A percentile compares a stretch with the other conserved stretches of the same genome.
phyloP scores from a whole-genome alignment of 2,888 invertebrate species.

The Athalia circularis region DNA sequence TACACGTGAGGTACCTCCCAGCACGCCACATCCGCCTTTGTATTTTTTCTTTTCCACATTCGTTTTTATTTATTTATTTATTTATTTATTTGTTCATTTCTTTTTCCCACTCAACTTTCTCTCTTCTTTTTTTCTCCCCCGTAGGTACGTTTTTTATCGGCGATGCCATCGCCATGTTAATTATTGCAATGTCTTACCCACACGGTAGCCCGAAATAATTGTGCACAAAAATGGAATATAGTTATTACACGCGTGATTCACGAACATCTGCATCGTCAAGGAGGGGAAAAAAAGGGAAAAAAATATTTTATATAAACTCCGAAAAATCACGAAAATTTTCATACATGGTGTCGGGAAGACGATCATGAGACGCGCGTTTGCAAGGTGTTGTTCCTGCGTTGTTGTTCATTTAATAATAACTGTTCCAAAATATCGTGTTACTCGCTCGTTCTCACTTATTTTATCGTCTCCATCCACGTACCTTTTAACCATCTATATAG shows the following conservation, averaged over 20 bases:
- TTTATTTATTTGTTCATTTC: too few species aligned
- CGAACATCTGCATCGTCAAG: background rate
- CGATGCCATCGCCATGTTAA: conserved; percentile 40
- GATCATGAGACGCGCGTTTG: background rate
- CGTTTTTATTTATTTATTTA: too few species aligned
- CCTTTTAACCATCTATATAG: background rate
- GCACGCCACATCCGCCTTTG: conserved; percentile 24
- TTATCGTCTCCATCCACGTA: background rate
- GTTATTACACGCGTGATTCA: background rate
- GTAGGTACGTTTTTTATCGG: conserved; percentile 26
- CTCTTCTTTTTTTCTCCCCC: background rate
- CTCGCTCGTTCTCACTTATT: conserved; percentile 20
- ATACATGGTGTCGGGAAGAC: background rate
- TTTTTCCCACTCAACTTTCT: background rate
- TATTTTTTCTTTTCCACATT: background rate
- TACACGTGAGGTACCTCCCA: conserved; percentile 25
- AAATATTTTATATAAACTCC: too few species aligned
- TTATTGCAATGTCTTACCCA: conserved; percentile 31
- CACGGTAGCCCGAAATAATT: background rate
- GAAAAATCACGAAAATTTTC: too few species aligned
- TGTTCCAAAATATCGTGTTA: conserved; percentile 30
- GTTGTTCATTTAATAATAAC: conserved; percentile 2
- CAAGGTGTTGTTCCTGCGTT: conserved; percentile 1
- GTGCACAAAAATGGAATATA: background rate
- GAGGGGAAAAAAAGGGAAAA: too few species aligned